Conservation (phyloP, 2,797 vertebrate genomes). For the Triplophysa yarkandensis region DNA sequence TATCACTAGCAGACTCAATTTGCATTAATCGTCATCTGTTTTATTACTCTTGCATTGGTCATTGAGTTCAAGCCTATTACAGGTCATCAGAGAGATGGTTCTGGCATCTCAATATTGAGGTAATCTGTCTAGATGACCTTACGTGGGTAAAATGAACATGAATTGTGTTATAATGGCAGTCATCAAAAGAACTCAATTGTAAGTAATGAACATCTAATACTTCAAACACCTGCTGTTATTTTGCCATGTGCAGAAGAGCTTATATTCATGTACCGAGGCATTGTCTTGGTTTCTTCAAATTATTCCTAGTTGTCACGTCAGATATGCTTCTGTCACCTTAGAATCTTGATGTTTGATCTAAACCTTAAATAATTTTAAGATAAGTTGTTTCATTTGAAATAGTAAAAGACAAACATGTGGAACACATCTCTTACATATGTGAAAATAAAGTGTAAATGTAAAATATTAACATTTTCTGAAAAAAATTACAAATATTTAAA, state of each 20-base stretch:
- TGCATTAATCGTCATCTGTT: background rate
- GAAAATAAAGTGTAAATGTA: too few species aligned
- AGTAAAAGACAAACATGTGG: too few species aligned
- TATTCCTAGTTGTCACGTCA: slow-evolving; percentile 16
- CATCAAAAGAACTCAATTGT: slow-evolving; percentile 20
- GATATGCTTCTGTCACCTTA: too few species aligned
- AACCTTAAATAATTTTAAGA: too few species aligned
- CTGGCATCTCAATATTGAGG: slow-evolving; percentile 3
- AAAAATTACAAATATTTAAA: too few species aligned
- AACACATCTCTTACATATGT: too few species aligned
- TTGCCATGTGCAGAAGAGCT: slow-evolving; percentile 16
- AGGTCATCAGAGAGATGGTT: slow-evolving; percentile 21
- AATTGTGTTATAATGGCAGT: slow-evolving; percentile 16
- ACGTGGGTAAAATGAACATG: slow-evolving; percentile 4
- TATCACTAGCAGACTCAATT: background rate
- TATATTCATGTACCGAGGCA: background rate
- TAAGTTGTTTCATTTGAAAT: too few species aligned
- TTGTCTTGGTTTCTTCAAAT: slow-evolving; percentile 29
- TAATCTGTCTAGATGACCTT: slow-evolving; percentile 6
- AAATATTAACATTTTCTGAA: too few species aligned
- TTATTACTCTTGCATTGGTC: background rate
- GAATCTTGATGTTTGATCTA: too few species aligned
- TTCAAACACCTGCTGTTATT: slow-evolving; percentile 21
- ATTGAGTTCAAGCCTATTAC: slow-evolving; percentile 4
- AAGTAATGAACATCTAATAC: slow-evolving; percentile 10